Evolutionary conservation across 2,888 invertebrate genomes (phyloP), one percentile per base, ranked within the genome.

Genomic region (Lepidocyrtinus sp.): DNA sequence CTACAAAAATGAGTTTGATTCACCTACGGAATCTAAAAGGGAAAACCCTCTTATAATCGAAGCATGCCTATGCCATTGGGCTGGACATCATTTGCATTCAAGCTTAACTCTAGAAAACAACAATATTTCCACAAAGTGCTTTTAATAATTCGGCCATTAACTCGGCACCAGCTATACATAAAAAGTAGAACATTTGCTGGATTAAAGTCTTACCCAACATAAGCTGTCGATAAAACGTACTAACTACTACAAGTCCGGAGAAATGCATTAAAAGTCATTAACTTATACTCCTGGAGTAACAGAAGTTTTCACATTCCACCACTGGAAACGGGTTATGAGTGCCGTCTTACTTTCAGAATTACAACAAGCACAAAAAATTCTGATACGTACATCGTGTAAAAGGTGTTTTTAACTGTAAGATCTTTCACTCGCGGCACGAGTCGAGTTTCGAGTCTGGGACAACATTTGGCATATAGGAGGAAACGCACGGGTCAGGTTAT

Each of bases 401-500:
- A 55, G n/a, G n/a, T 55, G 5, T n/a, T 55, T 55, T 12, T n/a
- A 55, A 55, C 15, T n/a, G 55, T 55, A n/a, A n/a, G 55, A 55
- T 15, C 55, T n/a, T 55, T n/a, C 55, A n/a, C n/a, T n/a, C 17
- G 64, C 21, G 76, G 73, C 74, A 74, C 73, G 73, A 74, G 78
- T 78, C 69, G 27, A 46, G 17, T 69, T 19, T 78, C 69, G 27
- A 46, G 17, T 69, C 26, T 76, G 36, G 67, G 80, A 55, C 63
- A 75, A 74, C 80, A 80, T 80, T 80, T 80, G 80, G 80, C 70
- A 26, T 59, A 80, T 80, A 80, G 80, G 80, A 80, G 75, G 9
- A 36, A 17, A 5, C 62, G 65, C 83, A 83, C 81, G 80, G 83
- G 83, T 82, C 79, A 82, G 79, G 82, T 69, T 79, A 76, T 78